Base-by-base conservation (phyloP, 2,797 vertebrate species). In the Vespertilio murinus region DNA sequence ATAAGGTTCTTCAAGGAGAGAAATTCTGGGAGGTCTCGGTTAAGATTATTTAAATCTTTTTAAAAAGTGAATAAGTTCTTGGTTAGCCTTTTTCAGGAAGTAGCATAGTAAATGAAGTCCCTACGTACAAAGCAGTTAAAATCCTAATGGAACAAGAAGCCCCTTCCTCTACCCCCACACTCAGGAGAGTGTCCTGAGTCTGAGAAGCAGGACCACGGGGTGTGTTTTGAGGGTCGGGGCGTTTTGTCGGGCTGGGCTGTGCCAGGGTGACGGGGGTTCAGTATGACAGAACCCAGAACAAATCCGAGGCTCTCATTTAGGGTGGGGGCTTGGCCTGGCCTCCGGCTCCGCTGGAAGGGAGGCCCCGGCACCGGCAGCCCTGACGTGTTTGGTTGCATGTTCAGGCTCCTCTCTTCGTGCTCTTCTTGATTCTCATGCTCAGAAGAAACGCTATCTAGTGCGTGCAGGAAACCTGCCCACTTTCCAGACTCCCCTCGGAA, bases 1-100 rank as follows among this genome's bases (percentile, higher is more conserved):
- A 71, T 73, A 45, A 54, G 89, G 59, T 83, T 94, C 47, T 88
- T 71, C 35, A 79, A 84, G 28, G 80, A 74, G 73, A 74, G 71
- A 95, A 74, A 42, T 83, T 77, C 52, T 75, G n/a, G 65, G 65
- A 82, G 25, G 8, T 88, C 56, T 90, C 11, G 23, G 23, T 86
- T 79, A 64, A 70, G 67, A 91, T 90, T 70, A 83, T 90, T 82
- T 83, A 83, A 83, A 12, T 56, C 23, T 56, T 91, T 65, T 23
- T 12, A 11, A 20, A 38, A 42, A 45, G 22, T 78, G 59, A 81
- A 13, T 38, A 22, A 93, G 79, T 90, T 70, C 35, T 45, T 93
- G 5, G 9, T 45, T 40, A 42, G 33, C 23, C 38, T 90, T 94
- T 92, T 90, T 52, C 49, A 42, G 88, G 45, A 88, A 25, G 42